Percentiles rank a stretch among this genome's conserved stretches.
Evolutionary conservation across 2,113 vertebrate species (phyloP).

Genomic region (Takifugu flavidus): DNA sequence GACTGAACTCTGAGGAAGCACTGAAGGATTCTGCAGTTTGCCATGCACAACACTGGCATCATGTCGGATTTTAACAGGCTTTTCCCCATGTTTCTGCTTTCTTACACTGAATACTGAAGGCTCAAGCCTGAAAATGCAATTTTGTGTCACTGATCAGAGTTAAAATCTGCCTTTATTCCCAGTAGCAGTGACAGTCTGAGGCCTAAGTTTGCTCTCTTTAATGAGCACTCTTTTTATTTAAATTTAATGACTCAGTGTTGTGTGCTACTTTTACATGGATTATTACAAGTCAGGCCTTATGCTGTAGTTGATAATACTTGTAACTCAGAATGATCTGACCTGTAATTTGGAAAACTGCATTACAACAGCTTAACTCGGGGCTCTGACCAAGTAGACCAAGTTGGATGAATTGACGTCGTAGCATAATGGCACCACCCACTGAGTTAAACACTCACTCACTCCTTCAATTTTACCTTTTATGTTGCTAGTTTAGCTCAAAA

Average conservation of each 20-base stretch:
- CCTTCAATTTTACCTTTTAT: too few species aligned
- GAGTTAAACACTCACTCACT: too few species aligned
- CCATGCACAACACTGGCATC: not conserved
- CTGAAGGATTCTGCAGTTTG: constrained; percentile 7
- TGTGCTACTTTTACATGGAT: not conserved
- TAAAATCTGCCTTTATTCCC: constrained; percentile 4
- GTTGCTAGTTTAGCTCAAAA: too few species aligned
- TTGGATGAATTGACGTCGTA: too few species aligned
- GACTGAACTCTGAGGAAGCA: constrained; percentile 15
- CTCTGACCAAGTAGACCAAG: too few species aligned
- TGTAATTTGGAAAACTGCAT: too few species aligned
- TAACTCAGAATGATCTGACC: too few species aligned
- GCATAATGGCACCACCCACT: too few species aligned
- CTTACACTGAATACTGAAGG: constrained; percentile 21
- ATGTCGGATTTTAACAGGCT: constrained; percentile 5
- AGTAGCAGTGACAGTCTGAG: not conserved
- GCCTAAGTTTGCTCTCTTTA: constrained; percentile 12
- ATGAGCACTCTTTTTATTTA: not conserved
- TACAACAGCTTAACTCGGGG: too few species aligned
- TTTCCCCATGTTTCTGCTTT: constrained; percentile 15
- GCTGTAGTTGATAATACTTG: too few species aligned
- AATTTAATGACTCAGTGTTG: constrained; percentile 1
- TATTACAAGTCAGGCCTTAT: not conserved
- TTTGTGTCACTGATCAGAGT: too few species aligned
- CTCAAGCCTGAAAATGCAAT: too few species aligned